Evolutionary conservation across 1,140 invertebrate species (phyloP).

Genomic region (Lutraria rhynchaena): DNA sequence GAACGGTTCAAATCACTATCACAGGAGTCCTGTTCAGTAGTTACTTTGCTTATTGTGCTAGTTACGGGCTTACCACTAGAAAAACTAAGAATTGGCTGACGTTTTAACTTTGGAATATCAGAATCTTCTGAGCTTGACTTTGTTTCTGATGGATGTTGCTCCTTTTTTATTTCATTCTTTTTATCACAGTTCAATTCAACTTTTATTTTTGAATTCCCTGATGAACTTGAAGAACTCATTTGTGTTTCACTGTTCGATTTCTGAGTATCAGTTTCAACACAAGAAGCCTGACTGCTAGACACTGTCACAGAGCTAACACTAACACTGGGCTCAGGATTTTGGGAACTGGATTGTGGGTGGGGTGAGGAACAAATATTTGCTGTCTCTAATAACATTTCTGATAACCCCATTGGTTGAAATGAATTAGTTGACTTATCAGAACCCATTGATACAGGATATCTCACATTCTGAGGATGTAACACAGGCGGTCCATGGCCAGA

Average conservation of each 20-base stretch:
- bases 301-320: neutral
- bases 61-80: conserved; percentile 4
- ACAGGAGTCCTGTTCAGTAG: conserved; percentile 5
- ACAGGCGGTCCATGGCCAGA: neutral
- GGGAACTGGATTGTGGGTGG: neutral
- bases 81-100: conserved; percentile 34
- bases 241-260: conserved; percentile 13
- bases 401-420: conserved; percentile 43
- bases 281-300: neutral
- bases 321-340: neutral
- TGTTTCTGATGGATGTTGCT: neutral
- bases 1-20: conserved; percentile 34
- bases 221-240: neutral
- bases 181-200: conserved; percentile 18
- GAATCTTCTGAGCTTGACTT: conserved; percentile 34
- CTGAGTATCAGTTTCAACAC: neutral
- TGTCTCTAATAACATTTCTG: conserved; percentile 58
- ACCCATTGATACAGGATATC: neutral
- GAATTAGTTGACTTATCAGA: conserved; percentile 24
- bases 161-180: conserved; percentile 13
- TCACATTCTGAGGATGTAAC: conserved; percentile 13
- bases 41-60: neutral
- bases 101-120: conserved; percentile 53
- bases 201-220: neutral
- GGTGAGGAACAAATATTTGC: conserved; percentile 22